Base-by-base conservation (phyloP, 2,888 invertebrate species). In the Diarsia rubi region DNA sequence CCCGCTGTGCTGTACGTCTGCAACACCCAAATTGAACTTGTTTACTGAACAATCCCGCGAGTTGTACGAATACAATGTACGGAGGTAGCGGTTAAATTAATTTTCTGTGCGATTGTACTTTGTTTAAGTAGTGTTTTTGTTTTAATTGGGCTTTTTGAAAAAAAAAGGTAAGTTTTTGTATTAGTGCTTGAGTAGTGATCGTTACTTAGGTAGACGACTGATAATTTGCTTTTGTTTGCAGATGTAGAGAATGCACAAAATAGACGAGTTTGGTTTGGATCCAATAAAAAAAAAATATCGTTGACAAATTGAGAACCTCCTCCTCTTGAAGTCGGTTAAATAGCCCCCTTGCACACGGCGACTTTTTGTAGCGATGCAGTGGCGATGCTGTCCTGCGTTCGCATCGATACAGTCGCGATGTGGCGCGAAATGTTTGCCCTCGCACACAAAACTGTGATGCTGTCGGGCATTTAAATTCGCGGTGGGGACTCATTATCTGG, bases 21-120 rank as follows among this genome's bases (percentile, higher is more conserved):
- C 79, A 74, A 73, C 81, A 60, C 87, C 70, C 60, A 87, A 86
- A 87, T 86, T 87, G 84, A 80, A 87, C 87, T 83, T 87, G 87
- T 87, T 87, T 87, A 81, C 82, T 47, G 60, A 86, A 86, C 86
- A 86, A 86, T 83, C 81, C 69, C 70, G 44, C 78, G 75, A 82
- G 79, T 73, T 79, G 67, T 79, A 84, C 79, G 71, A 73, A 77
- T 82, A 81, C 86, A 82, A 78, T 83, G 73, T 79, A 73, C 72
- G n/a, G 54, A 63, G 67, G 82, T 70, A 79, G 75, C 64, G 70
- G 78, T 82, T 73, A 77, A 84, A 83, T 87, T 86, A 86, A 87
- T 87, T 86, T 81, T 68, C 64, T 47, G 76, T 71, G 49, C 62
- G 72, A 74, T 77, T 71, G 69, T 83, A 57, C 73, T 78, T 66